phyloP scores from a whole-genome alignment of 2,797 vertebrate genomes.

The Aphelocoma californica region DNA sequence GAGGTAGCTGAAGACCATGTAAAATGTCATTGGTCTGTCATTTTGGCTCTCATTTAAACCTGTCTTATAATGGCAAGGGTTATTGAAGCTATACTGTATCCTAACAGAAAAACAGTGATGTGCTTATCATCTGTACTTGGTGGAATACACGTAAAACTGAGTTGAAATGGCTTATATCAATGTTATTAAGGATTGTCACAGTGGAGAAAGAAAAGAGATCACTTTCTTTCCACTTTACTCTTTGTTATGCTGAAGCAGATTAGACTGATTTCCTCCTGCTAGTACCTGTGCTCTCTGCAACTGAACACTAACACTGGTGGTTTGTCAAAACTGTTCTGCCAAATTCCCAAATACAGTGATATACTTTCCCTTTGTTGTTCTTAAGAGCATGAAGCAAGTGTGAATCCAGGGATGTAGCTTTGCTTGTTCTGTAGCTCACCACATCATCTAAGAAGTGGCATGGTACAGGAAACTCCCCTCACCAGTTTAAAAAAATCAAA shows the following conservation, averaged over 20 bases:
- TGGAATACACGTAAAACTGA: neutral
- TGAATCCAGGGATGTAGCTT: neutral
- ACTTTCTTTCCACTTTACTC: neutral
- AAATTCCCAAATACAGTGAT: neutral
- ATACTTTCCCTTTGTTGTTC: neutral
- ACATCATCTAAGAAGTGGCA: neutral
- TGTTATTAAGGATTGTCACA: neutral
- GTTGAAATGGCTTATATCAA: neutral
- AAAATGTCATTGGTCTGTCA: neutral
- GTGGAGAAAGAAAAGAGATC: neutral
- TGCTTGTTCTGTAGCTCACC: neutral
- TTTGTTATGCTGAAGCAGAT: neutral
- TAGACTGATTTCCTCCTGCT: neutral
- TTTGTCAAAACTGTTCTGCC: neutral
- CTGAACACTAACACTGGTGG: neutral
- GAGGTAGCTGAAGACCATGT: neutral
- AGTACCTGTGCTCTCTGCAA: neutral
- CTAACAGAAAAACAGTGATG: neutral
- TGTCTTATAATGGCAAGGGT: neutral
- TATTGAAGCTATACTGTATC: neutral
- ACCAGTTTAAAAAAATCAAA: neutral
- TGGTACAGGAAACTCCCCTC: neutral
- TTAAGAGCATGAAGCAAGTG: neutral
- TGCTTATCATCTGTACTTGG: neutral
- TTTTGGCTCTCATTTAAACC: neutral